A percentile compares a stretch with the other conserved stretches of the same genome.
Conservation (phyloP, 2,113 vertebrate genomes). For the Gambusia affinis region DNA sequence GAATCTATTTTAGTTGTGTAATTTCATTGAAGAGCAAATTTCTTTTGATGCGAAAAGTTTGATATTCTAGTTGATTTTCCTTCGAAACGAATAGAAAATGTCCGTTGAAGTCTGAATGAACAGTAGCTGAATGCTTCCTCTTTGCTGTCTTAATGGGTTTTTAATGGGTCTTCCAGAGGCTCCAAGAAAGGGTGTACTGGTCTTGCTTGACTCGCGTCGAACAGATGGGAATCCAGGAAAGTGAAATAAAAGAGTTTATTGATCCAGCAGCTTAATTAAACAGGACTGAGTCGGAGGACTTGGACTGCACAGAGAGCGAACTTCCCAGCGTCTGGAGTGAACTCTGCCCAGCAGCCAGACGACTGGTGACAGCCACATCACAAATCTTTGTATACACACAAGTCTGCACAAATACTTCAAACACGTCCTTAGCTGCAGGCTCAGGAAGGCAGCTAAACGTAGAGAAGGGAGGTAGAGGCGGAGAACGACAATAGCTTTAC, state of each 20-base stretch:
- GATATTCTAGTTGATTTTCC: background rate
- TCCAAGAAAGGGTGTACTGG: slow-evolving; percentile 56
- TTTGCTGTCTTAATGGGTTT: slow-evolving; percentile 58
- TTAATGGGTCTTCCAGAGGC: slow-evolving; percentile 59
- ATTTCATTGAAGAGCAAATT: background rate
- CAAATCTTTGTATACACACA: background rate
- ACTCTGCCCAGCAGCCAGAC: slow-evolving; percentile 10
- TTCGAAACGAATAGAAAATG: background rate
- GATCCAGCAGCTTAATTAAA: slow-evolving; percentile 77
- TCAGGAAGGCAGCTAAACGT: slow-evolving; percentile 21
- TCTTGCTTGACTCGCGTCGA: slow-evolving; percentile 54
- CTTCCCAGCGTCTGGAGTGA: slow-evolving; percentile 47
- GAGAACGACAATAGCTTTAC: slow-evolving; percentile 23
- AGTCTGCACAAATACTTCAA: background rate
- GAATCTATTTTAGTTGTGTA: too few relatives aligned
- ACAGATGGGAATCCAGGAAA: slow-evolving; percentile 57
- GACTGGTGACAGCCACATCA: slow-evolving; percentile 8
- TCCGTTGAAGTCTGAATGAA: background rate
- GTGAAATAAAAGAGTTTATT: slow-evolving; percentile 66
- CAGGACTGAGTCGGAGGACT: slow-evolving; percentile 60
- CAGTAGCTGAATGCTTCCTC: background rate
- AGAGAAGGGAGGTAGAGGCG: slow-evolving; percentile 18
- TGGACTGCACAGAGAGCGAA: slow-evolving; percentile 40
- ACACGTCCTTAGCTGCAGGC: slow-evolving; percentile 22
- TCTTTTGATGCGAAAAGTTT: background rate